A percentile compares a stretch with the other conserved stretches of the same genome.
phyloP scores from a whole-genome alignment of 2,113 vertebrate species.

The Beaufortia kweichowensis region DNA sequence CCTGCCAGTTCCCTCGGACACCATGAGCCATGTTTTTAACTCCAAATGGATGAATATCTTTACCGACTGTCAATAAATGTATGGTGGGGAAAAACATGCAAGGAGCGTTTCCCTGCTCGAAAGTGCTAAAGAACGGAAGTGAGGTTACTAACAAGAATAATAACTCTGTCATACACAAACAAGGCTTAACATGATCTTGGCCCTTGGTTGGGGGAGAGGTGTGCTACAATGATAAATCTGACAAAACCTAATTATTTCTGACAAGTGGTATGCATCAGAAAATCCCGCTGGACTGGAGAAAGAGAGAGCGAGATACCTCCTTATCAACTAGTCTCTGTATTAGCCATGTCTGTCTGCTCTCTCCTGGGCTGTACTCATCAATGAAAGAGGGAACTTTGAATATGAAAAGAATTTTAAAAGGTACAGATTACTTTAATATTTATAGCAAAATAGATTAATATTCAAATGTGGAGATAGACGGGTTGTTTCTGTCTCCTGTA shows the following conservation, averaged over 20 bases:
- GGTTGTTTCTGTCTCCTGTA: constrained; percentile 77
- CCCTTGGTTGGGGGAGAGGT: constrained; percentile 91
- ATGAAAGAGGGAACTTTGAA: constrained; percentile 87
- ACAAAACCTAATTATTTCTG: constrained; percentile 99
- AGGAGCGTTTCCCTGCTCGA: constrained; percentile 30
- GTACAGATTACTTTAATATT: constrained; percentile 99
- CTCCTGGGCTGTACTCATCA: constrained; percentile 92
- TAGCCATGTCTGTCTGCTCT: constrained; percentile 91
- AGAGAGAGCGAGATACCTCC: constrained; percentile 74
- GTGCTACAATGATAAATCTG: constrained; percentile 99
- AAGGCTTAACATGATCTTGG: constrained; percentile 97
- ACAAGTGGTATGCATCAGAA: constrained; percentile 99
- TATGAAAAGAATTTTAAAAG: constrained; percentile 99
- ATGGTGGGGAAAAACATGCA: constrained; percentile 20
- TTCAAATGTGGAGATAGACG: constrained; percentile 84
- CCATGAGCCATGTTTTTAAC: constrained; percentile 99
- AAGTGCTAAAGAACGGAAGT: constrained; percentile 48
- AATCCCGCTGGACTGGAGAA: constrained; percentile 83
- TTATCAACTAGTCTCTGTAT: constrained; percentile 96
- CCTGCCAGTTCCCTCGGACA: constrained; percentile 95
- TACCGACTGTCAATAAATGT: constrained; percentile 96
- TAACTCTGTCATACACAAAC: constrained; percentile 99
- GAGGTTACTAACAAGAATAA: constrained; percentile 97
- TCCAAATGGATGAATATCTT: constrained; percentile 99
- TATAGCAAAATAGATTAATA: constrained; percentile 96